Evolutionary conservation across 2,797 vertebrate genomes (phyloP).

Genomic region (Tiaroga cobitis): DNA sequence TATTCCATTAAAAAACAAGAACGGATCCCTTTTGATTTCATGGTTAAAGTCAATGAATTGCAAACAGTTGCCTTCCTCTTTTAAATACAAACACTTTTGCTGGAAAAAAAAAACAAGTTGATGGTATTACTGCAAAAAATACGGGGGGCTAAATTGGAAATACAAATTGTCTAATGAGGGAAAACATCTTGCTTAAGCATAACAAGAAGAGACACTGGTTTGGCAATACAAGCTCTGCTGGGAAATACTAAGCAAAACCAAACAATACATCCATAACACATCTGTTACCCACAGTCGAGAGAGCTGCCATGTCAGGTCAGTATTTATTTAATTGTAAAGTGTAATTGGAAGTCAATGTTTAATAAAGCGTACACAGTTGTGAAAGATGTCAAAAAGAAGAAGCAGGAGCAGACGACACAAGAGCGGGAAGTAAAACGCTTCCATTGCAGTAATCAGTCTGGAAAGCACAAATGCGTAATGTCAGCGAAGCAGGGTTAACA

Average conservation of each 20-base stretch:
- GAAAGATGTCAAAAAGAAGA: neutral
- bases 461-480: neutral
- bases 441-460: neutral
- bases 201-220: neutral
- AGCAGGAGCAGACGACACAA: neutral
- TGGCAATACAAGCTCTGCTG: conserved; percentile 12
- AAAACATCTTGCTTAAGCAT: neutral
- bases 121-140: neutral
- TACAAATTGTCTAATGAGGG: neutral
- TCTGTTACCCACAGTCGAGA: neutral
- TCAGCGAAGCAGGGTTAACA: conserved; percentile 28
- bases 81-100: neutral
- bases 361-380: conserved; percentile 13
- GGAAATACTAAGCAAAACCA: conserved; percentile 1
- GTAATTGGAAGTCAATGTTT: conserved; percentile 30
- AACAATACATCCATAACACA: conserved; percentile 13
- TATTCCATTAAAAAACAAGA: neutral
- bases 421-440: neutral
- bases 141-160: neutral
- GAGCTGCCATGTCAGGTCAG: neutral
- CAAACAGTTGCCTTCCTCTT: neutral
- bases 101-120: neutral
- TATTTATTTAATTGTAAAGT: conserved; percentile 16
- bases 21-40: neutral
- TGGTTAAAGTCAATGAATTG: neutral